Evolutionary conservation across 2,113 vertebrate genomes (phyloP).

Genomic region (Zingel zingel): DNA sequence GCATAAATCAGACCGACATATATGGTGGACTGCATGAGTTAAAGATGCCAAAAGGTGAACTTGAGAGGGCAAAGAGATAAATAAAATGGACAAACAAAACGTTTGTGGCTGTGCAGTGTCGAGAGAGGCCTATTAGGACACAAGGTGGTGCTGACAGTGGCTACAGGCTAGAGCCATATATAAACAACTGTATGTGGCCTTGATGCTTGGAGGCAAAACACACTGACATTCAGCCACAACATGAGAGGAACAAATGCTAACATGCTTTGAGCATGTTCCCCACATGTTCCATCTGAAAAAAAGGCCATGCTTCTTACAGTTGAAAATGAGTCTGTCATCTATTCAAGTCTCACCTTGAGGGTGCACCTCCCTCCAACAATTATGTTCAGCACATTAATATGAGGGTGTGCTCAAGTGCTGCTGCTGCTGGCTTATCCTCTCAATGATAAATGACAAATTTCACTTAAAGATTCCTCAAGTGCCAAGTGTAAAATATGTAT

Average conservation of each 20-base stretch:
- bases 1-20: slow-evolving; percentile 35
- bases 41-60: slow-evolving; percentile 33
- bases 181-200: slow-evolving; percentile 42
- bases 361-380: not conserved
- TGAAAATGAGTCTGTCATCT: slow-evolving; percentile 9
- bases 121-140: slow-evolving; percentile 5
- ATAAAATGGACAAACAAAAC: slow-evolving; percentile 18
- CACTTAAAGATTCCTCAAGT: slow-evolving; percentile 6
- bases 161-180: slow-evolving; percentile 37
- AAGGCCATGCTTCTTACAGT: slow-evolving; percentile 13
- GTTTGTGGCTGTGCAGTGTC: slow-evolving; percentile 13
- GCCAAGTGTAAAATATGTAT: slow-evolving; percentile 15
- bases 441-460: slow-evolving; percentile 14
- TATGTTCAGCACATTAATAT: not conserved
- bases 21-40: slow-evolving; percentile 16
- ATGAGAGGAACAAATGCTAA: slow-evolving; percentile 41
- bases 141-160: slow-evolving; percentile 48
- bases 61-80: slow-evolving; percentile 24
- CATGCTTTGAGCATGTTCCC: slow-evolving; percentile 20
- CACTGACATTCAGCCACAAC: slow-evolving; percentile 45
- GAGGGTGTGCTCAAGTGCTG: not conserved
- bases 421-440: not conserved
- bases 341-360: slow-evolving; percentile 13
- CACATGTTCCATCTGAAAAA: slow-evolving; percentile 23
- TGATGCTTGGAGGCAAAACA: slow-evolving; percentile 29